Evolutionary conservation across 2,797 vertebrate species (phyloP).

Genomic region (Chromis chromis): DNA sequence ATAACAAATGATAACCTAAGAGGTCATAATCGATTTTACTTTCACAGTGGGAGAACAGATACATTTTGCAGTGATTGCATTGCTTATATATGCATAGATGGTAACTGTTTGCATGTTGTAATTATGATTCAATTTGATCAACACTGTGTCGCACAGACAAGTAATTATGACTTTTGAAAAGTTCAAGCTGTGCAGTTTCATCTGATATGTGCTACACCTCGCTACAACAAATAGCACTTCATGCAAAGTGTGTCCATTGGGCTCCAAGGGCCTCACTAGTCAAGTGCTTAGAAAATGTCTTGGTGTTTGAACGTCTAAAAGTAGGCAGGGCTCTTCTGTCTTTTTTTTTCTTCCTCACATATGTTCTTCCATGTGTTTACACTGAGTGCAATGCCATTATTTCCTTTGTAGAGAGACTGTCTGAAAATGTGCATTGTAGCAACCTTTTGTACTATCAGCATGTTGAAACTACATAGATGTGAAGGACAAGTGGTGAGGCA

Average conservation of each 20-base stretch:
- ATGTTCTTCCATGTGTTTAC: background rate
- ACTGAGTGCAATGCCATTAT: background rate
- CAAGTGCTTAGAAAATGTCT: background rate
- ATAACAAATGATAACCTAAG: too few species aligned
- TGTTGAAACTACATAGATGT: slow-evolving; percentile 1
- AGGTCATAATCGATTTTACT: too few species aligned
- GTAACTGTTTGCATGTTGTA: too few species aligned
- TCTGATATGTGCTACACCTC: too few species aligned
- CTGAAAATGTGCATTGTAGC: background rate
- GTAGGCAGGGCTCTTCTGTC: too few species aligned
- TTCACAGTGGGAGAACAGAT: too few species aligned
- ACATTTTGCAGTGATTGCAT: too few species aligned
- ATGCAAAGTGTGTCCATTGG: background rate
- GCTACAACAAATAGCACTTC: background rate
- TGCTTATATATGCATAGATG: too few species aligned
- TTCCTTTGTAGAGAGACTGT: background rate
- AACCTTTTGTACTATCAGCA: background rate
- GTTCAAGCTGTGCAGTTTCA: too few species aligned
- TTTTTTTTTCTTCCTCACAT: background rate
- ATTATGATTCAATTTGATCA: too few species aligned
- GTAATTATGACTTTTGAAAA: too few species aligned
- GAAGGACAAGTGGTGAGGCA: background rate
- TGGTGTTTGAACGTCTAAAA: background rate
- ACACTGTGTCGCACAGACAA: too few species aligned
- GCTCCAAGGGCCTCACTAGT: background rate